Conservation (phyloP, 2,797 vertebrate genomes). For the Phalanger gymnotis region DNA sequence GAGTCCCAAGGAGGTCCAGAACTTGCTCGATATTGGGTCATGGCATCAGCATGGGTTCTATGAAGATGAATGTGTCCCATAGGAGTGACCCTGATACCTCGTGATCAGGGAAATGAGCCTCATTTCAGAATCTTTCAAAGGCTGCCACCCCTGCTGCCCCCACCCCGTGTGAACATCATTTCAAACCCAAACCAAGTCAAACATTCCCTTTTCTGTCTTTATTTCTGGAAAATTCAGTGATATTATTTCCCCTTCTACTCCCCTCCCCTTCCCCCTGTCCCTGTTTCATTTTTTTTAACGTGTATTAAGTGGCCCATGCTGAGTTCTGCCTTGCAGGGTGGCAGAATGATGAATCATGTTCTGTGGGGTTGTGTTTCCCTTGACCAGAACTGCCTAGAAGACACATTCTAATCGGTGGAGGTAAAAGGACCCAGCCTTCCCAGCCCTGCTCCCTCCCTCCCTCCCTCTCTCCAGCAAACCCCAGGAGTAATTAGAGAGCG, state of each 20-base stretch:
- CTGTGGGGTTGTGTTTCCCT: conserved; percentile 67
- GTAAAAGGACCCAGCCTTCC: conserved; percentile 44
- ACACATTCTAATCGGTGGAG: conserved; percentile 52
- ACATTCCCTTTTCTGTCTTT: conserved; percentile 20
- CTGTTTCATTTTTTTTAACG: conserved; percentile 42
- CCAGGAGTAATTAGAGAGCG: not conserved
- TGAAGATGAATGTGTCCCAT: not conserved
- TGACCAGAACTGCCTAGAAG: conserved; percentile 73
- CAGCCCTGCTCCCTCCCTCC: conserved; percentile 1
- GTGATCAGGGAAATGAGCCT: not conserved
- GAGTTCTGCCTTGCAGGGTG: conserved; percentile 65
- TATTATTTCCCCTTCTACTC: not conserved
- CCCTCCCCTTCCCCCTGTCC: conserved; percentile 41
- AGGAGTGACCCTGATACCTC: not conserved
- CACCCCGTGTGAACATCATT: not conserved
- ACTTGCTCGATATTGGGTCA: not conserved
- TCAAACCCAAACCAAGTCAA: not conserved
- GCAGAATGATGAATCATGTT: conserved; percentile 74
- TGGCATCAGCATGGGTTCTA: not conserved
- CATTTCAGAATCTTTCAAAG: not conserved
- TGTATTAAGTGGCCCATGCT: conserved; percentile 69
- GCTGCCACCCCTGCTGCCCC: not conserved
- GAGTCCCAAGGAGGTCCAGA: not conserved
- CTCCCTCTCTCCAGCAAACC: rapidly evolving
- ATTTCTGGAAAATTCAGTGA: conserved; percentile 50